Percentiles rank a stretch among this genome's conserved stretches.
phyloP scores from a whole-genome alignment of 2,113 vertebrate genomes.

The Callipepla squamata region DNA sequence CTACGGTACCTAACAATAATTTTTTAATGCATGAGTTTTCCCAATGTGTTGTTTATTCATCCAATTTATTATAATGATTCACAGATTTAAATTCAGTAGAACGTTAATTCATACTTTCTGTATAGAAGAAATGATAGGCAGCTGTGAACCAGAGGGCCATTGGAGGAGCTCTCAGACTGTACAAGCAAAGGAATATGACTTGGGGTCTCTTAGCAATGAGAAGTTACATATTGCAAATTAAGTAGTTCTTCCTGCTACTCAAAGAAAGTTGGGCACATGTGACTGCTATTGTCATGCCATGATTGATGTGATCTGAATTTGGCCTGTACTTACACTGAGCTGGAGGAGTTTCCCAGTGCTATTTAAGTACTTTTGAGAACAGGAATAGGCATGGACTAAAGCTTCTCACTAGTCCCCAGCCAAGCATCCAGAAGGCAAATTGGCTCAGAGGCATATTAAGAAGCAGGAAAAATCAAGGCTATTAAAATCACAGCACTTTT shows the following conservation, averaged over 20 bases:
- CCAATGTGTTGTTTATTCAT: conserved; percentile 53
- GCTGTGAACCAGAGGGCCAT: background rate
- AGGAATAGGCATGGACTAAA: background rate
- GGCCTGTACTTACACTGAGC: background rate
- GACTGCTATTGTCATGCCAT: background rate
- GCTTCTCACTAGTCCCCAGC: background rate
- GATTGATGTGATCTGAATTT: background rate
- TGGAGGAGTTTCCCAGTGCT: background rate
- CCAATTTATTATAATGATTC: conserved; percentile 54
- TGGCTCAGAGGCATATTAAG: background rate
- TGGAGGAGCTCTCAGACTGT: background rate
- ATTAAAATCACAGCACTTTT: background rate
- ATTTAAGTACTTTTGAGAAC: background rate
- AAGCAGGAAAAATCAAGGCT: background rate
- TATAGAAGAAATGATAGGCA: conserved; percentile 57
- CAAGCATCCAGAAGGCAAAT: background rate
- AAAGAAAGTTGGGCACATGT: background rate
- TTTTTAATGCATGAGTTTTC: conserved; percentile 46
- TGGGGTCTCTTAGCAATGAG: background rate
- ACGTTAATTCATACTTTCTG: conserved; percentile 47
- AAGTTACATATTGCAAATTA: conserved; percentile 32
- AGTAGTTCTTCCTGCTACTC: conserved; percentile 13
- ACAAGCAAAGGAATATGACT: conserved; percentile 8
- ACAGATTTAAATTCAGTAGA: conserved; percentile 62
- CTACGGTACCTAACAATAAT: conserved; percentile 29